Base-by-base conservation (phyloP, 2,113 vertebrate genomes). In the Calidris pugnax region DNA sequence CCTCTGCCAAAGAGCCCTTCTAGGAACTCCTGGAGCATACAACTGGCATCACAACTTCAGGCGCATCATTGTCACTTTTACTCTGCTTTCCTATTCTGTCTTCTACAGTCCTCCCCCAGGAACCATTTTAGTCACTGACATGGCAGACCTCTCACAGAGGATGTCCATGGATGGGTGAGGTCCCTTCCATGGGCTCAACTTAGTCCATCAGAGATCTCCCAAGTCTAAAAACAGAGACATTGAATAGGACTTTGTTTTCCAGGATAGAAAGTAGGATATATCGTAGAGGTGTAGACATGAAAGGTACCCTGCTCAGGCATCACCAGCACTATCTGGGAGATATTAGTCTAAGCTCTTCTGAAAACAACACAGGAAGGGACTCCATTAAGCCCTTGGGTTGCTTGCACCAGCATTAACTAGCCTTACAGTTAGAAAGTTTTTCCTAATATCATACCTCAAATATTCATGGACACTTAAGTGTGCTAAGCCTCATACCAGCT, bases 401-500 rank as follows among this genome's bases (percentile, higher is more conserved):
- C 21, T 85, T 83, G 48, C 37, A 68, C 32, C 67, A 85, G 11
- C 21, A 33, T 68, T 69, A 89, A 45, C 27, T 53, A 76, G 62
- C 16, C 62, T 83, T 57, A 85, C 9, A 74, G 57, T 75, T 67
- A 72, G 55, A 87, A 94, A 80, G 26, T 26, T 79, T 88, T 95
- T 86, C 78, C 55, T 84, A 73, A 32, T 91, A 87, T 79, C 77
- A 79, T 85, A 91, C 45, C 41, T 96, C 87, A 96, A 95, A 89
- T 78, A 94, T 90, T 89, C 59, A 51, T 43, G 24, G 47, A 89
- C 23, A 55, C 9, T 73, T 94, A 45, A 1, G 21, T 1, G 0
- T 69, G 89, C 69, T 95, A 89, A 95, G 90, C 77, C 81, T 95
- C 57, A 78, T 87, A 85, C 77, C 41, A 91, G 47, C 71, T 95